Base-by-base conservation (phyloP, 1,140 invertebrate genomes). In the Physella acuta region DNA sequence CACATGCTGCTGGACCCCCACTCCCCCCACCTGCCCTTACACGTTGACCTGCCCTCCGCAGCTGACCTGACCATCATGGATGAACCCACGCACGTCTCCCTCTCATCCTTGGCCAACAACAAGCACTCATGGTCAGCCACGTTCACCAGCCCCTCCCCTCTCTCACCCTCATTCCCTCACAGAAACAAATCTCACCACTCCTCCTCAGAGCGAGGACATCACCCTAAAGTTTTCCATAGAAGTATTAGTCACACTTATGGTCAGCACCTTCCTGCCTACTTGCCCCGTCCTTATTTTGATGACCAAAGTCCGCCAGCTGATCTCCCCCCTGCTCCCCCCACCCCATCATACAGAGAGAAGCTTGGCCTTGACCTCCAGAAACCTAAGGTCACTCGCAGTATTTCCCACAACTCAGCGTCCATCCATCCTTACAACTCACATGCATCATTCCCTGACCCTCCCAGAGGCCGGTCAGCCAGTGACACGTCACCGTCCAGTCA, bases 271-370 rank as follows among this genome's bases (percentile, higher is more conserved):
- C 11, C 24, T 30, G 24, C 53, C 44, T 49, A 11, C 44, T 49
- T n/a, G 11, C n/a, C 44, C 44, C n/a, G n/a, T n/a, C n/a, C n/a
- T 55, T 64, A 77, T 78, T 63, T 75, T 81, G 71, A 70, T 80
- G 66, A 80, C 79, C 73, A 78, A 80, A 71, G 79, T 79, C 73
- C 78, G 81, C 73, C 68, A 71, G 53, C 71, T 72, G 51, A 82
- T 82, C 70, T 77, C 75, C 34, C 83, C 80, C 73, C 83, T 78
- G 83, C 75, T 71, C 33, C 73, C 78, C 68, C 76, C 72, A 55
- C 75, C 79, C 56, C 71, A 73, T 30, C 70, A 79, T 49, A 71
- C 67, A 52, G 76, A 75, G 62, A 68, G 71, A 68, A 81, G 70
- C 66, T 68, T 14, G 66, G 66, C 2, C 56, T 68, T 5, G 55